phyloP scores from a whole-genome alignment of 2,113 vertebrate genomes.

The Cercopithecus mona region DNA sequence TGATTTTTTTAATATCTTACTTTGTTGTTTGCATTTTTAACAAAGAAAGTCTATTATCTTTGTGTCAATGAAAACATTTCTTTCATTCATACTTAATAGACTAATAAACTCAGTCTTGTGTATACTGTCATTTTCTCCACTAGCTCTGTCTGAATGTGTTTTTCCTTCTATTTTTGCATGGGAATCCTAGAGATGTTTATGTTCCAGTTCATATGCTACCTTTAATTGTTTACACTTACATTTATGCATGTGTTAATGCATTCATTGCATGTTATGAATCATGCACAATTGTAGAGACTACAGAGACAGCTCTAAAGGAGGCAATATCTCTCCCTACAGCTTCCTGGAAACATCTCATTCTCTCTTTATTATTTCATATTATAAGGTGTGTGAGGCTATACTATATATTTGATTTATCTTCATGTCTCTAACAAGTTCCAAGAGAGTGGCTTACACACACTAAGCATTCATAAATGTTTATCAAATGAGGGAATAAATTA shows the following conservation, averaged over 20 bases:
- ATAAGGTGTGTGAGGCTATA: not conserved
- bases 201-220: accelerated
- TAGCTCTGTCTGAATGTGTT: not conserved
- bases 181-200: not conserved
- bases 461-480: not conserved
- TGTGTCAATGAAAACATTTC: not conserved
- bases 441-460: not conserved
- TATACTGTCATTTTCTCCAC: not conserved
- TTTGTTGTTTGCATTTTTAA: not conserved
- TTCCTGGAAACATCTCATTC: not conserved
- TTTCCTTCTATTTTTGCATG: not conserved
- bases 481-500: not conserved
- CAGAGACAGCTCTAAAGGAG: not conserved
- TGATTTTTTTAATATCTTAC: not conserved
- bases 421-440: not conserved
- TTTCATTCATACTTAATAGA: not conserved
- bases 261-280: not conserved
- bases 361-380: not conserved
- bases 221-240: not conserved
- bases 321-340: not conserved
- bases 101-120: not conserved
- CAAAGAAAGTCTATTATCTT: not conserved
- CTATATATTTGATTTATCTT: not conserved
- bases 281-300: not conserved
- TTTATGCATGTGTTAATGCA: not conserved